Evolutionary conservation across 2,113 vertebrate species (phyloP), one percentile per base, ranked within the genome.

Genomic region (Xenus cinereus): DNA sequence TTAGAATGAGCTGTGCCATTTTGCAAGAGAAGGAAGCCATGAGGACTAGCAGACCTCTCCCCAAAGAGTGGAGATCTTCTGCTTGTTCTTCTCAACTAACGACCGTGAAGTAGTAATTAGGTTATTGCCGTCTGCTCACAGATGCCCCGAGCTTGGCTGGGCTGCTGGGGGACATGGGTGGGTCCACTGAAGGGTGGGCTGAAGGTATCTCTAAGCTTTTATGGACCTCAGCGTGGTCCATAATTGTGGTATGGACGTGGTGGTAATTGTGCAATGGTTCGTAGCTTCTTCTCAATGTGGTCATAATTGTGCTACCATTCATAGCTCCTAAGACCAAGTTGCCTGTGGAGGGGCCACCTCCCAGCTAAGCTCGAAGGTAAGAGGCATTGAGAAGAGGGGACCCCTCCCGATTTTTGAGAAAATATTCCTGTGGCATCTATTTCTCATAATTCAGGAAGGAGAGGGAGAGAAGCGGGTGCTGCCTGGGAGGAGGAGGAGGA

Each of bases 141-240:
- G 56, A 13, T n/a, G n/a, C 19, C 27, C 82, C 82, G 64, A 54
- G 51, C 45, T 66, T 10, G 18, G 8, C 62, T 45, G 41, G n/a
- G 63, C 46, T 59, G 74, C 35, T 59, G n/a, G 27, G 7, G 17
- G 8, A 21, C 37, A 18, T 3, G 16, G 17, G 4, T 2, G 10
- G 3, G 23, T 43, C 71, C 63, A 8, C 79, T 91, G 54, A 37
- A 71, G 46, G 35, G 13, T 7, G 11, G 32, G 22, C 9, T 50
- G 53, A 60, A 92, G 37, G 57, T 6, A 10, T 8, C 35, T 62
- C 43, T 22, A 60, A 73, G 57, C 33, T 59, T 21, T 37, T 39
- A 21, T 5, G 48, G 57, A 10, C 16, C 39, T 35, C 27, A 35
- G 1, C 0, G 0, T 62, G 56, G 26, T 37, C 37, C 37, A 39